Percentiles rank a stretch among this genome's conserved stretches.
phyloP scores from a whole-genome alignment of 2,888 invertebrate genomes.

The Drosophila leonis region DNA sequence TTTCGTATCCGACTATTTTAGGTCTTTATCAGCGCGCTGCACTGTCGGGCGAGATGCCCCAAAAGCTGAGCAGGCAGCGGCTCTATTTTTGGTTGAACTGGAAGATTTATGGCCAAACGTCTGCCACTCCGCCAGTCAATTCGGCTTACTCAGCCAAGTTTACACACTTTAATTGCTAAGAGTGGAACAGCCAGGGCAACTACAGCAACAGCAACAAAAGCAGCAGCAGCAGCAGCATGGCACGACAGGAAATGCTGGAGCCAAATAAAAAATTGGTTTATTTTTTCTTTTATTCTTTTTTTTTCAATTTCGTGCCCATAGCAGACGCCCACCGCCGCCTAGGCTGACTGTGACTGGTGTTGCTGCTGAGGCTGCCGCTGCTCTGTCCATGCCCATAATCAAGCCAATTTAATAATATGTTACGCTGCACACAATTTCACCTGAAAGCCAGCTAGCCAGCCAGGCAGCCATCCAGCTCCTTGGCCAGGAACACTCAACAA shows the following conservation, averaged over 20 bases:
- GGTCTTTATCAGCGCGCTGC: conserved; percentile 33
- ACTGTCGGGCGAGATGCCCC: conserved; percentile 24
- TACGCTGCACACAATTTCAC: conserved; percentile 79
- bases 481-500: conserved; percentile 23
- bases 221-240: conserved; percentile 23
- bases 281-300: neutral
- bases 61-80: conserved; percentile 16
- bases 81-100: conserved; percentile 69
- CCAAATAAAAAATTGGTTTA: conserved; percentile 65
- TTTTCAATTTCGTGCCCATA: conserved; percentile 21
- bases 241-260: conserved; percentile 74
- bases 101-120: conserved; percentile 71
- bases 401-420: conserved; percentile 78
- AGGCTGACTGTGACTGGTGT: conserved; percentile 21
- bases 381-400: conserved; percentile 68
- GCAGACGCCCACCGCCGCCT: conserved; percentile 59
- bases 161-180: conserved; percentile 73
- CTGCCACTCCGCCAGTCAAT: conserved; percentile 60
- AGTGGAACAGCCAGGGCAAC: conserved; percentile 30
- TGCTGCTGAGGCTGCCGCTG: conserved; percentile 20
- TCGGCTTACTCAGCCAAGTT: conserved; percentile 66
- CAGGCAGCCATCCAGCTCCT: neutral
- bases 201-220: conserved; percentile 12
- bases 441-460: conserved; percentile 49
- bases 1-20: conserved; percentile 33